Evolutionary conservation across 2,797 vertebrate species (phyloP).

Genomic region (Cygnus olor): DNA sequence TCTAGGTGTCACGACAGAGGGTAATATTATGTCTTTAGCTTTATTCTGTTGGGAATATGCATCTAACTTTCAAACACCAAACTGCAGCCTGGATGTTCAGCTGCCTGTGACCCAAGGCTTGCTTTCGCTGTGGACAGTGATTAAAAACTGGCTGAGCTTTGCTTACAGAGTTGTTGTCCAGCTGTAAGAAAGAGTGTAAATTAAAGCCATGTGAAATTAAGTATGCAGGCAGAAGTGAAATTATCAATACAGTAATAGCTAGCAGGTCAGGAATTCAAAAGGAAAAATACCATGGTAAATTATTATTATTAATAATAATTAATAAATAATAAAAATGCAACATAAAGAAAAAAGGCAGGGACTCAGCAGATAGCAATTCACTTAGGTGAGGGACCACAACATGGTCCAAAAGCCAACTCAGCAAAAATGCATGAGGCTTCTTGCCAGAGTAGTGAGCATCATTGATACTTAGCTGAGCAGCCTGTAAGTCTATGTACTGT

Average conservation of each 20-base stretch:
- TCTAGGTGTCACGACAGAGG: neutral
- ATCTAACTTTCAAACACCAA: neutral
- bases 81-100: neutral
- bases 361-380: neutral
- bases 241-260: neutral
- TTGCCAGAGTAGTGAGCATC: neutral
- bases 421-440: neutral
- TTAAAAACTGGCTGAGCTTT: neutral
- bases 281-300: neutral
- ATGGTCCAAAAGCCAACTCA: neutral
- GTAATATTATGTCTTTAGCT: neutral
- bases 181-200: neutral
- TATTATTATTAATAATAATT: too few relatives aligned
- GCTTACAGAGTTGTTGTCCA: neutral
- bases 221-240: neutral
- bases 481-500: neutral
- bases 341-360: neutral
- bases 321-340: neutral
- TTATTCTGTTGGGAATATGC: neutral
- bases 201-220: neutral
- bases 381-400: accelerated
- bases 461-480: neutral
- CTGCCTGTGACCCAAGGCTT: neutral
- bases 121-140: neutral
- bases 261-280: neutral